Base-by-base conservation (phyloP, 1,140 invertebrate species). In the Mya arenaria region DNA sequence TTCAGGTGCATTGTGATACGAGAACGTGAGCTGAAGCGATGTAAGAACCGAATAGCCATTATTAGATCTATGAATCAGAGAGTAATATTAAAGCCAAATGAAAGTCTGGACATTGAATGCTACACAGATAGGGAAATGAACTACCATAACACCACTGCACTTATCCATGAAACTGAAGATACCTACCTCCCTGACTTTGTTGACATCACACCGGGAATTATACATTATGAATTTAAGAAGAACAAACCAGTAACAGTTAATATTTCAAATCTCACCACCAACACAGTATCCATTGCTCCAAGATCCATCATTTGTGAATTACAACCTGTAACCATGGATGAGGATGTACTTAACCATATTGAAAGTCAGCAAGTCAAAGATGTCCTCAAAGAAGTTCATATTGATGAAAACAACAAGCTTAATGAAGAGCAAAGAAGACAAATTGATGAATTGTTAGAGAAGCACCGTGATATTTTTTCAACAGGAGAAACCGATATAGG, bases 401-500 rank as follows among this genome's bases (percentile, higher is more conserved):
- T 80, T 13, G 41, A 80, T 13, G 48, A 69, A 0, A 8, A 58
- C 23, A 41, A 34, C n/a, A 63, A 74, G 8, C 39, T 72, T 4
- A 72, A 28, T 23, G 19, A 62, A 36, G 68, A 81, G 2, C 36
- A 81, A 55, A 30, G 56, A 8, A 19, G 23, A 28, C n/a, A 55
- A 13, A 30, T 72, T 23, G 66, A 39, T 6, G 32, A 75, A 25
- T n/a, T 77, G 1, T 60, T 83, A 25, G 25, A 37, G 25, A 34
- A 68, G 55, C 69, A 60, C 30, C 17, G 28, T 1, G 37, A 74
- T 17, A 69, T 84, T 1, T 84, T 84, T 71, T 78, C 83, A 13
- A 66, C 34, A 48, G 17, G 30, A 36, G 84, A 85, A 25, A 56
- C 28, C 28, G 80, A 85, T 37, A 72, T 84, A 30, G 81, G 82